Evolutionary conservation across 2,888 invertebrate genomes (phyloP), one percentile per base, ranked within the genome.

Genomic region (Drosophila hamatofila): DNA sequence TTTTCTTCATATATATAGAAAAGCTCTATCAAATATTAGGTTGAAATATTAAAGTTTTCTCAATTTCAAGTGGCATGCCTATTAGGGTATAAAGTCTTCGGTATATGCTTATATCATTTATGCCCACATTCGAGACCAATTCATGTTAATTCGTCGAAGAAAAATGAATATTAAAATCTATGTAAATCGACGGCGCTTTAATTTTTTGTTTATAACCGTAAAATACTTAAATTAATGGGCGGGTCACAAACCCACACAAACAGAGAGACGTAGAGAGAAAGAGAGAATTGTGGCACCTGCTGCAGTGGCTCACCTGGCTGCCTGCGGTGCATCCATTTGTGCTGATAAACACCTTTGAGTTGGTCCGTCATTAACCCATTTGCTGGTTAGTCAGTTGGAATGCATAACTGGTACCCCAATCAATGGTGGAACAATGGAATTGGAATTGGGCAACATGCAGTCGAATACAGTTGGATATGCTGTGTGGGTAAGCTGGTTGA

Each of bases 141-240:
- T 73, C 7, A 44, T 39, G 44, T 49, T 61, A 41, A 69, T 56
- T 65, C 33, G 18, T 30, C 11, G 42, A 54, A n/a, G 39, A 54
- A 60, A 66, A 71, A 66, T 69, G 37, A 44, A 44, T 75, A 78
- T 78, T 75, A 61, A 73, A 66, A 64, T 71, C 58, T 75, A 78
- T 78, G 75, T 51, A 75, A 78, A 78, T 75, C 67, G 71, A 49
- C 49, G 60, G 59, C 61, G 78, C 78, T 78, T 78, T 75, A 78
- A 67, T 75, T 78, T 30, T 75, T 75, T 62, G 23, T 58, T 52
- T 61, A 71, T 71, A 75, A 67, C 75, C 78, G 71, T 78, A 55
- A 78, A 78, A 63, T 48, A 48, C 30, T 60, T 33, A 57, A 66
- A 54, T 63, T 62, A 4, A 57, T 30, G 39, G 52, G 49, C 49